phyloP scores from a whole-genome alignment of 30 jellyfish, hydroid and myxozoan species.

The Morbakka virulenta region DNA sequence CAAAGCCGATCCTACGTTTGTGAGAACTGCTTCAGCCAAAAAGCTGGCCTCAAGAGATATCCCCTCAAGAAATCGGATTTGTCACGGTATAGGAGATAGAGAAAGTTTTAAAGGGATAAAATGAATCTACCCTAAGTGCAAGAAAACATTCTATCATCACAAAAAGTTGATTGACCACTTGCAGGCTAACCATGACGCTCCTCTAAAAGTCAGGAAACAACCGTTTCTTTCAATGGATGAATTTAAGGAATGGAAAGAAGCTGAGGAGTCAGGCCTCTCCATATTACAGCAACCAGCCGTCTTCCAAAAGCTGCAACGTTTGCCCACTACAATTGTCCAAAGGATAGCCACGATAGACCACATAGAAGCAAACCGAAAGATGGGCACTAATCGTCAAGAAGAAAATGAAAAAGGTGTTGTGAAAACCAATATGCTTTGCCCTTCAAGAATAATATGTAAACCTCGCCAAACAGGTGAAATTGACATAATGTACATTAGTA shows the following conservation, averaged over 20 bases:
- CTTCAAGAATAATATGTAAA: conserved; percentile 62
- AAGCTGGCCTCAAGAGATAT: too few relatives aligned
- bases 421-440: conserved; percentile 43
- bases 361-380: conserved; percentile 8
- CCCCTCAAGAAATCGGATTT: too few relatives aligned
- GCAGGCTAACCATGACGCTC: conserved; percentile 35
- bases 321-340: conserved; percentile 24
- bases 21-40: too few relatives aligned
- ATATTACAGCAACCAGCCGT: conserved; percentile 30
- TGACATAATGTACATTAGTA: conserved; percentile 37
- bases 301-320: conserved; percentile 13
- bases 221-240: conserved; percentile 39
- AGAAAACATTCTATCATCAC: conserved; percentile 36
- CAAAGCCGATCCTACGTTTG: too few relatives aligned
- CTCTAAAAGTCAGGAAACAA: neutral
- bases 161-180: conserved; percentile 48
- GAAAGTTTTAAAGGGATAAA: conserved; percentile 5
- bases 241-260: conserved; percentile 46
- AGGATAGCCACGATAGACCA: conserved; percentile 30
- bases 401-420: conserved; percentile 51
- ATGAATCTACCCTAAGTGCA: conserved; percentile 51
- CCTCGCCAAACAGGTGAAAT: conserved; percentile 28
- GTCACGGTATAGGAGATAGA: too few relatives aligned
- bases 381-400: conserved; percentile 24
- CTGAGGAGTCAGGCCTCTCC: conserved; percentile 40